These are phyloP conservation scores for Ailuropoda melanoleuca DNA, from an alignment of 2,113 vertebrate genomes.

Conservation along the genomic window DNA sequence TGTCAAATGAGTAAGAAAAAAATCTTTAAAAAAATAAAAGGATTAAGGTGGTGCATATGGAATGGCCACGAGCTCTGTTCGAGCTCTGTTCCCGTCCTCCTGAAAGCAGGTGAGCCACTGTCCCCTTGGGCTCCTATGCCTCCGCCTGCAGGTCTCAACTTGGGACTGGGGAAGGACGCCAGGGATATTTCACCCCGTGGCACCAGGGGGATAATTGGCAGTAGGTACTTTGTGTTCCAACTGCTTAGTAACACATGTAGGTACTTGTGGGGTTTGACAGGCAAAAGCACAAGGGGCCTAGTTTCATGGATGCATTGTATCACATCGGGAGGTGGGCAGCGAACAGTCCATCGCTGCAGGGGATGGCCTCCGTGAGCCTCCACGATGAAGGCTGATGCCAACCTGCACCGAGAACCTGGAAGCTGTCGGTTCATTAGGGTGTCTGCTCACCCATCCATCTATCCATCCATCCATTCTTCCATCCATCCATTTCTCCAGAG, in stretches of 20 bases:
- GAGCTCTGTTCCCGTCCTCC: not conserved
- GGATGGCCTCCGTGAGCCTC: not conserved
- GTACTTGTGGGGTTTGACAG: not conserved
- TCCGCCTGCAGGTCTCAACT: not conserved
- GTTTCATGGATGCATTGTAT: not conserved
- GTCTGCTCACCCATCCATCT: not conserved
- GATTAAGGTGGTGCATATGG: not conserved
- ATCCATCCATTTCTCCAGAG: not conserved
- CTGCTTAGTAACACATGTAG: not conserved
- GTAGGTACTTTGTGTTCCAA: not conserved
- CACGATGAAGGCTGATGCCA: not conserved
- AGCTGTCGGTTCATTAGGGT: not conserved
- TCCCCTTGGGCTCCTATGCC: not conserved
- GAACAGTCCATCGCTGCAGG: fast-evolving
- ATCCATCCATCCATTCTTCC: not conserved
- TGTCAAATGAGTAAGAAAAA: not conserved
- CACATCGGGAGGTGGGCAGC: not conserved
- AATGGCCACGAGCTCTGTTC: not conserved
- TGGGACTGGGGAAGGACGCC: not conserved
- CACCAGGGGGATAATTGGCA: not conserved
- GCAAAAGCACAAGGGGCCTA: not conserved
- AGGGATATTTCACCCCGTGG: not conserved
- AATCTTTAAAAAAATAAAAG: not conserved
- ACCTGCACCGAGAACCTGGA: not conserved
- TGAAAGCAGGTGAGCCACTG: not conserved